A percentile compares a stretch with the other conserved stretches of the same genome.
Conservation (phyloP, 2,888 invertebrate species). For the Chloroclysta siterata region DNA sequence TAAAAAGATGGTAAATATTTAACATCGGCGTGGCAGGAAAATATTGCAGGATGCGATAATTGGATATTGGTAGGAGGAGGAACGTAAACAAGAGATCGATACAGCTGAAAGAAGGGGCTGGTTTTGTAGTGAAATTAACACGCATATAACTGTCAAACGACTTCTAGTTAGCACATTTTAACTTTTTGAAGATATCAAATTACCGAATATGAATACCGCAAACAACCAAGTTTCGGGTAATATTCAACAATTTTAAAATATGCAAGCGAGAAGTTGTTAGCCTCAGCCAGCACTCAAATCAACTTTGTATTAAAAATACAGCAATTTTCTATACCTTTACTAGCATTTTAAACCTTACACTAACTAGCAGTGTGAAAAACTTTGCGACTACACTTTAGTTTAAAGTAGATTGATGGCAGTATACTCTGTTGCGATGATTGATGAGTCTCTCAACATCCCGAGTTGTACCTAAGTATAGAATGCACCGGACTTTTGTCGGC, state of each 20-base stretch:
- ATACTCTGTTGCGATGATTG: conserved; percentile 63
- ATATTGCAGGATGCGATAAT: neutral
- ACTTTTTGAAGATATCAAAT: too few relatives aligned
- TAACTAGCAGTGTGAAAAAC: conserved; percentile 22
- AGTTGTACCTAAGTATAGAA: conserved; percentile 7
- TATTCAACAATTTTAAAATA: too few relatives aligned
- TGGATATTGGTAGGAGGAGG: neutral
- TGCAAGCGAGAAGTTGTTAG: too few relatives aligned
- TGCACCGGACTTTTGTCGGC: conserved; percentile 29
- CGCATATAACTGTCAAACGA: too few relatives aligned
- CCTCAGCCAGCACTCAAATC: too few relatives aligned
- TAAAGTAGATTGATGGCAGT: conserved; percentile 65
- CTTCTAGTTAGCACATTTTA: too few relatives aligned
- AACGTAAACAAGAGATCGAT: neutral
- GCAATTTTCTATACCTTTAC: too few relatives aligned
- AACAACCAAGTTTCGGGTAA: too few relatives aligned
- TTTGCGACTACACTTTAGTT: conserved; percentile 45
- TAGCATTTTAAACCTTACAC: neutral
- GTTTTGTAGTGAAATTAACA: too few relatives aligned
- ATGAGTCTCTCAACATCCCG: conserved; percentile 51
- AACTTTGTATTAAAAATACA: too few relatives aligned
- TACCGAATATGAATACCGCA: too few relatives aligned
- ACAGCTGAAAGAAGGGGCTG: too few relatives aligned
- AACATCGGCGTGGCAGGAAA: neutral
- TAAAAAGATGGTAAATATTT: neutral